Evolutionary conservation across 2,797 vertebrate species (phyloP).

Genomic region (Bradypodion ventrale): DNA sequence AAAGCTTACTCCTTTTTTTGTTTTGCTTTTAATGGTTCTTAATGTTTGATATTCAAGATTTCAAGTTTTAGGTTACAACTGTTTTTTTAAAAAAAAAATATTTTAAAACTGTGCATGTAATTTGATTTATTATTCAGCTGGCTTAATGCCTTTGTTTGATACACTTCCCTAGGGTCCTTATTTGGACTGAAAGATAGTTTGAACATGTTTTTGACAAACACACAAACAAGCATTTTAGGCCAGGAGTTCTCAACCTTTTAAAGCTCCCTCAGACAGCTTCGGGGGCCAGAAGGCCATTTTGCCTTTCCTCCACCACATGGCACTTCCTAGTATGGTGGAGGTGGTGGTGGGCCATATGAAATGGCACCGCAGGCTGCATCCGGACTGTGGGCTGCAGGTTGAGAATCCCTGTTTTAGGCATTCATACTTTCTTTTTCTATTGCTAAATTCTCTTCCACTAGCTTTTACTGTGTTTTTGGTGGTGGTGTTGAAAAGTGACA

Average conservation of each 20-base stretch:
- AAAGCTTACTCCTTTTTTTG: neutral
- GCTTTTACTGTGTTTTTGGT: neutral
- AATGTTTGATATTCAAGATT: neutral
- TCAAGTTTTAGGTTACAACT: neutral
- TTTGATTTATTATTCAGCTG: neutral
- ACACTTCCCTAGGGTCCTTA: neutral
- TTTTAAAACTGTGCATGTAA: neutral
- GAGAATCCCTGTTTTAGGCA: no score
- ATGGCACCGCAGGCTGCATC: no score
- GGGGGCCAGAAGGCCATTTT: no score
- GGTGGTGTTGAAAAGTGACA: neutral
- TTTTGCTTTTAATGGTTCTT: neutral
- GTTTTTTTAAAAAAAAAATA: no score
- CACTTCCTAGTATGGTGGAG: no score
- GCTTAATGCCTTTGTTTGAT: neutral
- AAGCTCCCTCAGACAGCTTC: no score
- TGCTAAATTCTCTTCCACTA: no score
- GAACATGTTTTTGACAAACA: neutral
- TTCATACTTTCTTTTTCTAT: neutral
- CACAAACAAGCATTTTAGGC: neutral
- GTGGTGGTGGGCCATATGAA: no score
- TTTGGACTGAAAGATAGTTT: neutral
- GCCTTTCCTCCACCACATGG: no score
- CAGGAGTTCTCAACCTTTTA: no score
- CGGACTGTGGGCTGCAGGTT: no score